Conservation (phyloP, 2,888 invertebrate genomes). For the Cheilosia scutellata region DNA sequence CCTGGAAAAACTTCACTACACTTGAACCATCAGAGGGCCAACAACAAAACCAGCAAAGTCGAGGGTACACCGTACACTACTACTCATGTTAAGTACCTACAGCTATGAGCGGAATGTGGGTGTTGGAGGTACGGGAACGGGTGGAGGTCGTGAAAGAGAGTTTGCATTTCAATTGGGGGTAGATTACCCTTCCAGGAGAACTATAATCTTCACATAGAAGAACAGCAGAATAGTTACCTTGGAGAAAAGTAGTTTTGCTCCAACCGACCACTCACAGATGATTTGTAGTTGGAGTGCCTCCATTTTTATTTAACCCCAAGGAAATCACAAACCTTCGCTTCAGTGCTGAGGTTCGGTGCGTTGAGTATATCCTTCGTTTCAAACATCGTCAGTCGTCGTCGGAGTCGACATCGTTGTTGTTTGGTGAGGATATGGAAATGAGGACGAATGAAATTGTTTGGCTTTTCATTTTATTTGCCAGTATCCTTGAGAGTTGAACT, state of each 20-base stretch:
- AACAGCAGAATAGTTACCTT: constrained; percentile 35
- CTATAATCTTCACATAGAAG: constrained; percentile 55
- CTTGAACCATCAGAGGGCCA: neutral
- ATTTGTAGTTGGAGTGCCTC: constrained; percentile 63
- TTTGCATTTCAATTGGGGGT: constrained; percentile 62
- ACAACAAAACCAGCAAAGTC: constrained; percentile 39
- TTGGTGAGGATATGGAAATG: constrained; percentile 63
- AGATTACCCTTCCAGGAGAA: constrained; percentile 57
- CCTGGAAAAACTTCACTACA: constrained; percentile 47
- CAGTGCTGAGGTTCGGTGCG: constrained; percentile 2
- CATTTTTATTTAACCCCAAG: constrained; percentile 72
- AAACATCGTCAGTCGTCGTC: constrained; percentile 37
- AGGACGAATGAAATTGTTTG: constrained; percentile 64
- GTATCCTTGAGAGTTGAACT: constrained; percentile 66
- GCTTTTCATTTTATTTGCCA: constrained; percentile 65
- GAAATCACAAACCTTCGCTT: constrained; percentile 58
- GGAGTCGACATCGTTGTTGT: constrained; percentile 29
- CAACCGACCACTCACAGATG: constrained; percentile 62
- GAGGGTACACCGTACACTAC: constrained; percentile 15
- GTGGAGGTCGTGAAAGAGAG: constrained; percentile 12
- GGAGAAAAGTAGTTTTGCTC: constrained; percentile 47
- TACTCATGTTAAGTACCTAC: constrained; percentile 65
- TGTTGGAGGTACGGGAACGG: neutral
- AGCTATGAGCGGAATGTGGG: neutral
- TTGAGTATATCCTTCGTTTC: constrained; percentile 17